Base-by-base conservation (phyloP, 1,140 invertebrate genomes). In the Ceratina japonica region DNA sequence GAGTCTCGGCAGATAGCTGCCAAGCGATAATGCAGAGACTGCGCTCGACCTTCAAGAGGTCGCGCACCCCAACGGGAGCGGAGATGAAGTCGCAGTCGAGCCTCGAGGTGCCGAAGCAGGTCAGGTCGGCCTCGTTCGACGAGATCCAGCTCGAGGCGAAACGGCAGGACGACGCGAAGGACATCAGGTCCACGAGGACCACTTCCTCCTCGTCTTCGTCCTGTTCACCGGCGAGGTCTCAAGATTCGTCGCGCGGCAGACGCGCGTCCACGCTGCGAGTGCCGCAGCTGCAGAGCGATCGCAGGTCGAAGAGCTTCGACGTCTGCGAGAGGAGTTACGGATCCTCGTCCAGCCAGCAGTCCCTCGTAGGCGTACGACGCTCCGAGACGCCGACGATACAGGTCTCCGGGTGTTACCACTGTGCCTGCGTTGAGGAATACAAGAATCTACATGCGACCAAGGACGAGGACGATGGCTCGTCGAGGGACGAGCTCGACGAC, bases 41-140 rank as follows among this genome's bases (percentile, higher is more conserved):
- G 93, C 95, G 96, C 82, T 96, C 96, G 89, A 97, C 96, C 69
- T 97, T 97, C 93, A 97, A 96, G 92, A 94, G 96, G 86, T 97
- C 96, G 86, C 94, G 95, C 79, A 97, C 97, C 73, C 97, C 97
- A 51, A 97, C 96, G 66, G 96, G 96, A 68, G 95, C 96, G 83
- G 96, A 97, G 91, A 97, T 97, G 96, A 97, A 97, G 93, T 96
- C 96, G 75, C 96, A 97, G 90, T 97, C 96, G 93, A 97, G 96
- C 90, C 94, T 97, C 75, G 97, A 97, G 90, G 96, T 97, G 75
- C 96, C 97, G 54, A 97, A 97, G 89, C 96, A 97, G 93, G 95
- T 97, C 84, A 91, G 92, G 72, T 97, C 96, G 58, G 96, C 96
- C 56, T 97, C 96, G 71, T 97, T 97, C 92, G 97, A 97, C 92